Percentiles rank a stretch among this genome's conserved stretches.
Evolutionary conservation across 64 coral and sea anemone species (phyloP).

Genomic region (Platygyra sinensis): DNA sequence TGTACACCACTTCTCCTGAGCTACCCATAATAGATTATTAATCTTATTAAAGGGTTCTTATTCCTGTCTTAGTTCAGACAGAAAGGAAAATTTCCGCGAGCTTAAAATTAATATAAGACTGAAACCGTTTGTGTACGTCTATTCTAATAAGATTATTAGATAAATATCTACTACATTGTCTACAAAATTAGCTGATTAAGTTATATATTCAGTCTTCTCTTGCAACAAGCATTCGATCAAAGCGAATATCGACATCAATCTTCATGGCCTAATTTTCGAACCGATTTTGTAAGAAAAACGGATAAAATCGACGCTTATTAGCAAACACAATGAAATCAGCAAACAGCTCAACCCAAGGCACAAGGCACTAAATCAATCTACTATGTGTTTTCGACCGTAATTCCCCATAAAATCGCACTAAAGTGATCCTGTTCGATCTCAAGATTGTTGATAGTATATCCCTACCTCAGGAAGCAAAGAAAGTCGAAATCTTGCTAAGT

Average conservation of each 20-base stretch:
- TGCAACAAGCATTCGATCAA: neutral
- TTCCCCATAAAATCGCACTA: neutral
- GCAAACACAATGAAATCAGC: neutral
- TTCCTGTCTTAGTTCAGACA: too few relatives aligned
- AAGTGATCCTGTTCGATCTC: neutral
- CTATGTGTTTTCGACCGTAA: neutral
- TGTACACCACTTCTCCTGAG: too few relatives aligned
- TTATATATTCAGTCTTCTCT: neutral
- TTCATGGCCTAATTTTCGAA: neutral
- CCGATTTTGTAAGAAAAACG: neutral
- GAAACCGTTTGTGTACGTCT: too few relatives aligned
- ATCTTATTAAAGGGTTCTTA: too few relatives aligned
- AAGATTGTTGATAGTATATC: neutral
- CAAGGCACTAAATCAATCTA: neutral
- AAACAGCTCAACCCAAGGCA: neutral
- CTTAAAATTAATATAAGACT: too few relatives aligned
- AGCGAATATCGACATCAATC: neutral
- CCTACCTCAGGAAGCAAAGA: neutral
- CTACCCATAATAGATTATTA: too few relatives aligned
- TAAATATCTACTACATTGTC: too few relatives aligned
- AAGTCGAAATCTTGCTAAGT: conserved; percentile 73
- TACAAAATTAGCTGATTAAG: too few relatives aligned
- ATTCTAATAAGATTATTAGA: too few relatives aligned
- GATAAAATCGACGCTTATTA: neutral
- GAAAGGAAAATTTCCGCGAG: too few relatives aligned